Evolutionary conservation across 2,888 invertebrate genomes (phyloP).

Genomic region (Eurytoma adleriae): DNA sequence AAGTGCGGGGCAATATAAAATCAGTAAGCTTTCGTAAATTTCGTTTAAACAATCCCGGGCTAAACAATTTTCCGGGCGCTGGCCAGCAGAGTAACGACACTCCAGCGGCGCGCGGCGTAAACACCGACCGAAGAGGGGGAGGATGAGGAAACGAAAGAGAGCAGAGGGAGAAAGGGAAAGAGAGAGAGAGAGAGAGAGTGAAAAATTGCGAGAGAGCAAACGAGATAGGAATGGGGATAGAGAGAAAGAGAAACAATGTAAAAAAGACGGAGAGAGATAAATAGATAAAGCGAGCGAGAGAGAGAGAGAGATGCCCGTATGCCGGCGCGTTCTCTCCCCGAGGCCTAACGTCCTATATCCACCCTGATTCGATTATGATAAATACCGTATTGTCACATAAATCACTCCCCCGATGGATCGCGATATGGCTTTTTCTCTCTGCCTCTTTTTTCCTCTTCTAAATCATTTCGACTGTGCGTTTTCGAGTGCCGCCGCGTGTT

Average conservation of each 20-base stretch:
- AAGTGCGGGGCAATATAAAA: constrained; percentile 71
- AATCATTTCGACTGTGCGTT: constrained; percentile 51
- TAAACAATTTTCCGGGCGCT: constrained; percentile 76
- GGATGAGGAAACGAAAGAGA: not conserved
- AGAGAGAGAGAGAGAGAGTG: constrained; percentile 16
- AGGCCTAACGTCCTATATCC: constrained; percentile 56
- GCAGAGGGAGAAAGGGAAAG: not conserved
- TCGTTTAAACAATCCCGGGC: constrained; percentile 75
- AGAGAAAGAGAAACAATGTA: constrained; percentile 5
- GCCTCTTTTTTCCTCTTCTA: constrained; percentile 39
- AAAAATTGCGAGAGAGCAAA: constrained; percentile 8
- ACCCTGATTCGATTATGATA: constrained; percentile 60
- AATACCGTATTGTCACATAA: constrained; percentile 59
- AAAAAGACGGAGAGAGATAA: constrained; percentile 9
- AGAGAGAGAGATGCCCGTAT: constrained; percentile 38
- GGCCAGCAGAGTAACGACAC: constrained; percentile 75
- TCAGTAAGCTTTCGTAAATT: constrained; percentile 76
- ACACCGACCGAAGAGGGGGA: not conserved
- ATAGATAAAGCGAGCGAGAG: constrained; percentile 15
- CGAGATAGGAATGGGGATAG: constrained; percentile 5
- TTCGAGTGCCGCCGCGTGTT: constrained; percentile 32
- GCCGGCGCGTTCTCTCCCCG: constrained; percentile 55
- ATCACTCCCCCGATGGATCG: constrained; percentile 56
- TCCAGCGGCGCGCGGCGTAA: constrained; percentile 67
- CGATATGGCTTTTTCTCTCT: constrained; percentile 46